Conservation (phyloP, 2,113 vertebrate species). For the Python bivittatus region DNA sequence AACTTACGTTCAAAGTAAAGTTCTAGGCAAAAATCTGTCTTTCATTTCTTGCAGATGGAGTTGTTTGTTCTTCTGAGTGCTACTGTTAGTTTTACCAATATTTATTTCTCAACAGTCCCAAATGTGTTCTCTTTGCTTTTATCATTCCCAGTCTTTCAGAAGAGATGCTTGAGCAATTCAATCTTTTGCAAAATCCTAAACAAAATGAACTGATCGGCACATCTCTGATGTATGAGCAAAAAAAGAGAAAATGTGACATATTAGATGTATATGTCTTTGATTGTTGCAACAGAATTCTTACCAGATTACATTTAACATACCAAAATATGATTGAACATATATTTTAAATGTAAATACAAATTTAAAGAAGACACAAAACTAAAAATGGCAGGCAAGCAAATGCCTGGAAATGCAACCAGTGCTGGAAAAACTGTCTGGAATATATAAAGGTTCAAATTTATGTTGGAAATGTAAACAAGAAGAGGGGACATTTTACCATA, state of each 20-base stretch:
- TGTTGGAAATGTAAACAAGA: too few species aligned
- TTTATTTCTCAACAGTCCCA: constrained; percentile 37
- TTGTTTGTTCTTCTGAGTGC: constrained; percentile 46
- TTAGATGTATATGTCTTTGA: neutral
- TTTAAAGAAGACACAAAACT: neutral
- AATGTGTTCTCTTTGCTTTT: constrained; percentile 1
- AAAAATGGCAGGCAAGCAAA: neutral
- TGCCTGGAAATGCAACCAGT: neutral
- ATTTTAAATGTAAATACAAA: neutral
- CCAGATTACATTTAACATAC: neutral
- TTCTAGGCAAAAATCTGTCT: constrained; percentile 61
- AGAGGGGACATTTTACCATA: too few species aligned
- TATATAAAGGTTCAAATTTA: too few species aligned
- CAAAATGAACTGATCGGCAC: neutral
- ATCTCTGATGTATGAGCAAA: too few species aligned
- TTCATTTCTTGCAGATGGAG: constrained; percentile 70
- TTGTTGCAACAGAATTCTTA: neutral
- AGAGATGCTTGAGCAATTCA: neutral
- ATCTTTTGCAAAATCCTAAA: neutral
- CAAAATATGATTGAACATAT: neutral
- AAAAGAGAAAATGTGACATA: neutral
- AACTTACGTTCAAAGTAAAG: constrained; percentile 68
- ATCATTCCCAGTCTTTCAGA: constrained; percentile 15
- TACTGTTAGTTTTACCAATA: constrained; percentile 44
- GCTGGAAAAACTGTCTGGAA: too few species aligned